A percentile compares a stretch with the other conserved stretches of the same genome.
phyloP scores from a whole-genome alignment of 2,888 invertebrate species.

The Apoda limacodes region DNA sequence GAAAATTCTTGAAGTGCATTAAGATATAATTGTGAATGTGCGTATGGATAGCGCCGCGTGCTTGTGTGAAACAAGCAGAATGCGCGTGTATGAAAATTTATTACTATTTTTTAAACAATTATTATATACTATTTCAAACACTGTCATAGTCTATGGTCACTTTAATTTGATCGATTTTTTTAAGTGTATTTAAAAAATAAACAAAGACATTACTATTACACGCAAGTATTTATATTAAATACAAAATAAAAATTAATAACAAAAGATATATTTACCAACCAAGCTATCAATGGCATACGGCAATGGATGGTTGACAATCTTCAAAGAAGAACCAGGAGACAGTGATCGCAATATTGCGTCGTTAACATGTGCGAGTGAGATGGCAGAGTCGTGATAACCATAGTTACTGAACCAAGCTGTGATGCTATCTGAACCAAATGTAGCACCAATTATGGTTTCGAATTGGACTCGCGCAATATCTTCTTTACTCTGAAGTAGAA shows the following conservation, averaged over 20 bases:
- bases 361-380: conserved; percentile 74
- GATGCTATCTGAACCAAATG: conserved; percentile 54
- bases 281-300: conserved; percentile 73
- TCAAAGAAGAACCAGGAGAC: conserved; percentile 50
- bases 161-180: no score
- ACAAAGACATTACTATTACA: neutral
- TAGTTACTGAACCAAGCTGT: conserved; percentile 84
- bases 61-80: no score
- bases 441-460: conserved; percentile 70
- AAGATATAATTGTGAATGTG: no score
- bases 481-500: conserved; percentile 36
- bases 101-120: no score
- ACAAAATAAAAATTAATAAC: neutral
- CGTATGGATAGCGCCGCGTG: no score
- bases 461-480: conserved; percentile 53
- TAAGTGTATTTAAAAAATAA: no score
- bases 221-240: no score
- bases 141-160: no score
- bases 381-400: conserved; percentile 79
- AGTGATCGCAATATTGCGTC: conserved; percentile 70
- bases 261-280: conserved; percentile 37
- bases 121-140: no score
- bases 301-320: conserved; percentile 75
- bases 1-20: no score
- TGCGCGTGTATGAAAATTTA: no score